phyloP scores from a whole-genome alignment of 1,140 invertebrate genomes.

The Centruroides sculpturatus region DNA sequence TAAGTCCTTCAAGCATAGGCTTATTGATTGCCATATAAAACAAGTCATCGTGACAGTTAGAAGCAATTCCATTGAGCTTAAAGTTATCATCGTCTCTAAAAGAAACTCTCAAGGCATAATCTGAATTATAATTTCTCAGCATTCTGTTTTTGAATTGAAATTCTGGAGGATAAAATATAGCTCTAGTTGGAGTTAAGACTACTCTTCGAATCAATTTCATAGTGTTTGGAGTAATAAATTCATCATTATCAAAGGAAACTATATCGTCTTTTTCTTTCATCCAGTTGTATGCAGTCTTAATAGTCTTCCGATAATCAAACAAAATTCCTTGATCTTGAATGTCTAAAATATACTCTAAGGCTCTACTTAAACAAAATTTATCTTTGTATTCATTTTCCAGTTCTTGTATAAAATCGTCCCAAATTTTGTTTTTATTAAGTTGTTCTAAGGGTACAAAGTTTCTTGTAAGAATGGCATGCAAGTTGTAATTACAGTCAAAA shows the following conservation, averaged over 20 bases:
- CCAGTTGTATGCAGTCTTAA: not conserved
- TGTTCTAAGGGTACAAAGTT: slow-evolving; percentile 1
- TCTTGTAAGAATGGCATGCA: slow-evolving; percentile 6
- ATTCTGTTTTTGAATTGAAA: slow-evolving; percentile 23
- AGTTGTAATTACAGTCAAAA: slow-evolving; percentile 4
- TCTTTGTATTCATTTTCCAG: not conserved
- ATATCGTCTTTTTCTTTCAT: not conserved
- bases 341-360: not conserved
- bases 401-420: not conserved
- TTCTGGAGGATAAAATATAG: slow-evolving; percentile 21
- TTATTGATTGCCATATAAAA: not conserved
- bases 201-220: slow-evolving; percentile 9
- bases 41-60: slow-evolving; percentile 2
- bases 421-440: not conserved
- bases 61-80: slow-evolving; percentile 10
- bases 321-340: slow-evolving; percentile 5
- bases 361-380: not conserved
- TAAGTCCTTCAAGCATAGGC: slow-evolving; percentile 13
- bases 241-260: slow-evolving; percentile 8
- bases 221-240: slow-evolving; percentile 16
- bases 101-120: slow-evolving; percentile 20
- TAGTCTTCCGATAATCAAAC: slow-evolving; percentile 1
- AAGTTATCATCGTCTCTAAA: slow-evolving; percentile 19
- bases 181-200: slow-evolving; percentile 20
- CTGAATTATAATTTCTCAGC: slow-evolving; percentile 20